Percentiles rank a stretch among this genome's conserved stretches.
Evolutionary conservation across 2,888 invertebrate genomes (phyloP).

Genomic region (Lochmaea crataegi): DNA sequence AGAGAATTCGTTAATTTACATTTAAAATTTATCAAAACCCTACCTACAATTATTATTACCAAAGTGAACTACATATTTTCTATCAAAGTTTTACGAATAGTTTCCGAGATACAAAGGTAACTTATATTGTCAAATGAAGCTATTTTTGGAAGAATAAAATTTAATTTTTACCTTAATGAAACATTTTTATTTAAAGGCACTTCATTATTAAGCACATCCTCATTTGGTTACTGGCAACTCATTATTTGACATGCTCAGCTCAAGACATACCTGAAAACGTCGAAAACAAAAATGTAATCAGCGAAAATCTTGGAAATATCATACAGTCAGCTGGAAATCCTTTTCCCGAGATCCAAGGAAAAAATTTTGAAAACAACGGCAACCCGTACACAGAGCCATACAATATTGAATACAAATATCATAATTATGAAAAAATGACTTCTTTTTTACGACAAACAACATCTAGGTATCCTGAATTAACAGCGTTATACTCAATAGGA

Average conservation of each 20-base stretch:
- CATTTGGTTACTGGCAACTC: slow-evolving; percentile 8
- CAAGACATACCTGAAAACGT: slow-evolving; percentile 12
- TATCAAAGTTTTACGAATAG: too few relatives aligned
- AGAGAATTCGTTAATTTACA: too few relatives aligned
- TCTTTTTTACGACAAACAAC: slow-evolving; percentile 84
- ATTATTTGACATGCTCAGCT: slow-evolving; percentile 15
- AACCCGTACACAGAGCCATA: slow-evolving; percentile 54
- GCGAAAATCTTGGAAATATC: slow-evolving; percentile 11
- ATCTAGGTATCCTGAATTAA: slow-evolving; percentile 84
- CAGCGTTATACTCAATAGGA: slow-evolving; percentile 92
- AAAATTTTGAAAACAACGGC: slow-evolving; percentile 51
- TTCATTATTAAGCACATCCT: slow-evolving; percentile 8
- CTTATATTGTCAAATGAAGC: too few relatives aligned
- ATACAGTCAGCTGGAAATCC: slow-evolving; percentile 13
- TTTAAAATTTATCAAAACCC: too few relatives aligned
- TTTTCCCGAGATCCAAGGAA: slow-evolving; percentile 43
- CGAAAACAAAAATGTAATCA: slow-evolving; percentile 4
- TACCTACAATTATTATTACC: too few relatives aligned
- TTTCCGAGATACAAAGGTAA: too few relatives aligned
- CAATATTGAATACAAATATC: slow-evolving; percentile 81
- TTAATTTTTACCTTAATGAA: not conserved
- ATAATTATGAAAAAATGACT: slow-evolving; percentile 88
- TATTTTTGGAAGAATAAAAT: too few relatives aligned
- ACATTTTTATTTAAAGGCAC: not conserved
- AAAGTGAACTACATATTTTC: too few relatives aligned